Evolutionary conservation across 2,113 vertebrate genomes (phyloP), one percentile per base, ranked within the genome.

Genomic region (Rhinoderma darwinii): DNA sequence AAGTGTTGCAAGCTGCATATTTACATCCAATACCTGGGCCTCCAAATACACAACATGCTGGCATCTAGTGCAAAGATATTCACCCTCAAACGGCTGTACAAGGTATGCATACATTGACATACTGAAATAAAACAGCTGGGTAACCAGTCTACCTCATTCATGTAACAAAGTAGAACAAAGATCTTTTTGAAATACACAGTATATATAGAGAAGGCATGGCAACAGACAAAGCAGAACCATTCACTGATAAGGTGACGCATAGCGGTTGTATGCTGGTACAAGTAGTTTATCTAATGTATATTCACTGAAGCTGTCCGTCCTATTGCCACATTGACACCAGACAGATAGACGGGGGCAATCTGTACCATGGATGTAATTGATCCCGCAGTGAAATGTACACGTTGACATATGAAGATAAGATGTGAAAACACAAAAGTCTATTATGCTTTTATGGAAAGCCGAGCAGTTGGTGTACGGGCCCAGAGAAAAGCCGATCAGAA

Each of bases 201-300:
- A 41, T 73, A 20, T 39, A 41, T 20, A 41, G 35, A 37, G 43
- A 50, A 54, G 75, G n/a, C 74, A 77, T 77, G 74, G n/a, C 27
- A 78, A 54, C 44, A 51, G 75, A 78, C 75, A 78, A 78, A 78
- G 75, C 75, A 78, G 47, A 79, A 25, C 9, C 74, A 30, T 47
- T 54, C 27, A 27, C 44, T 83, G 66, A 83, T 72, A 83, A 83
- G 80, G 41, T 30, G 59, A 47, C 59, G 22, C 63, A 51, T 10
- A 50, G 43, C 54, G 32, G 30, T 35, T 83, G 41, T 50, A 66
- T 25, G 39, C 12, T 20, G 50, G 44, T 70, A 44, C 20, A 50
- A 50, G 66, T 5, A n/a, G 22, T 51, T 68, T 54, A 50, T 72
- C 82, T 73, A 11, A 3, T 63, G 59, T n/a, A 35, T 63, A 72